phyloP scores from a whole-genome alignment of 2,888 invertebrate genomes.

The Agapostemon virescens region DNA sequence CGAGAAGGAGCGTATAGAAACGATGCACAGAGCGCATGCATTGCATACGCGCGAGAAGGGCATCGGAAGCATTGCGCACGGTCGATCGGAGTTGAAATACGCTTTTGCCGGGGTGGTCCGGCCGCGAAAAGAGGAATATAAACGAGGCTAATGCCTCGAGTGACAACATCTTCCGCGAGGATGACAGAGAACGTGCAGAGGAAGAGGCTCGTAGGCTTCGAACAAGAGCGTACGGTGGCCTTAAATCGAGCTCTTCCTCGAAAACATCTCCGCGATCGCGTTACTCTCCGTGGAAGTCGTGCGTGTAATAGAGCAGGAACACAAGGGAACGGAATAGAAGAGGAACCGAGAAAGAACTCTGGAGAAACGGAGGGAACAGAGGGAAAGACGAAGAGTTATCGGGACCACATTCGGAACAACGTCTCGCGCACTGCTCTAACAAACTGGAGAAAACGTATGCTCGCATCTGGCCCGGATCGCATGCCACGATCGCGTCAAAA shows the following conservation, averaged over 20 bases:
- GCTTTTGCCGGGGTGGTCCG: constrained; percentile 61
- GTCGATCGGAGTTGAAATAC: constrained; percentile 60
- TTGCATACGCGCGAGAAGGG: background rate
- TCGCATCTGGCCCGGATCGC: constrained; percentile 31
- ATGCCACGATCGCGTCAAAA: constrained; percentile 37
- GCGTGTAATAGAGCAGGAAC: constrained; percentile 47
- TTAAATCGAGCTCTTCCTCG: constrained; percentile 63
- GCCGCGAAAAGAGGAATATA: constrained; percentile 52
- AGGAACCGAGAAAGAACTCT: background rate
- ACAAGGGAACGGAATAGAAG: background rate
- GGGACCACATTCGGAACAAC: constrained; percentile 41
- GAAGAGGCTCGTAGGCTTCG: constrained; percentile 58
- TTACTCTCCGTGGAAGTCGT: constrained; percentile 50
- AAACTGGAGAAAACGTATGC: constrained; percentile 54
- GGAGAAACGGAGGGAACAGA: background rate
- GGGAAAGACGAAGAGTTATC: constrained; percentile 46
- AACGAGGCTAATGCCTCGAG: constrained; percentile 72
- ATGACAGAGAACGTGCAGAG: constrained; percentile 65
- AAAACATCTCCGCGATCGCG: constrained; percentile 64
- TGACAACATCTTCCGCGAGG: constrained; percentile 73
- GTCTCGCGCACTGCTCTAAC: constrained; percentile 36
- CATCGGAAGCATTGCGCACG: constrained; percentile 7
- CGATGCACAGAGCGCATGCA: background rate
- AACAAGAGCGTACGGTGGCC: constrained; percentile 54
- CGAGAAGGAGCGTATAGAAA: background rate